Evolutionary conservation across 1,140 invertebrate species (phyloP).

Genomic region (Drosophila bocqueti): DNA sequence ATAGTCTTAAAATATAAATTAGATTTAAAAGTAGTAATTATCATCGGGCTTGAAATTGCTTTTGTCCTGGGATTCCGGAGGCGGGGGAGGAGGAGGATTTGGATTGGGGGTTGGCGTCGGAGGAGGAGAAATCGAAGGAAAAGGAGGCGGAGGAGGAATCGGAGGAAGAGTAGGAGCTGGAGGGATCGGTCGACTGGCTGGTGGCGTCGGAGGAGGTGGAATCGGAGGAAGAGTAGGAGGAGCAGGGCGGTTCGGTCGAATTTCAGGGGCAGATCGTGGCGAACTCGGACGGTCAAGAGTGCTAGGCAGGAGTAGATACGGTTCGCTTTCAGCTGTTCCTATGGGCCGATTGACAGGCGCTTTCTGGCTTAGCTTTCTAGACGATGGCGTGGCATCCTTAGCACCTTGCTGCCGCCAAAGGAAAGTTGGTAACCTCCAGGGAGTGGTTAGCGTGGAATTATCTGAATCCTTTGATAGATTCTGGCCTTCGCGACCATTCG

Average conservation of each 20-base stretch:
- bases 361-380: no score
- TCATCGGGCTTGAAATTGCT: background rate
- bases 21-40: slow-evolving; percentile 4
- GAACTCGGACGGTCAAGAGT: background rate
- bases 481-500: background rate
- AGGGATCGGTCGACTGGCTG: background rate
- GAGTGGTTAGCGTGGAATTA: background rate
- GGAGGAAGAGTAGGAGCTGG: background rate
- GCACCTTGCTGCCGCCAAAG: background rate
- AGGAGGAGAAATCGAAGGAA: background rate
- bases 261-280: background rate
- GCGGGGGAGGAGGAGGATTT: background rate
- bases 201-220: no score
- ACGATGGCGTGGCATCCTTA: background rate
- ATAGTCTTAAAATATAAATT: background rate
- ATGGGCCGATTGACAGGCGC: background rate
- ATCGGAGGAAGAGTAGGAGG: background rate
- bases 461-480: background rate
- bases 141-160: background rate
- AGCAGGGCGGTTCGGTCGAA: background rate
- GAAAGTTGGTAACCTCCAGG: background rate
- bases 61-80: background rate
- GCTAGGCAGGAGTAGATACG: background rate
- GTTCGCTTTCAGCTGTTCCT: background rate
- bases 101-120: slow-evolving; percentile 4